These are phyloP conservation scores for Dreissena polymorpha DNA, from an alignment of 1,140 invertebrate species.

Conservation along the genomic window DNA sequence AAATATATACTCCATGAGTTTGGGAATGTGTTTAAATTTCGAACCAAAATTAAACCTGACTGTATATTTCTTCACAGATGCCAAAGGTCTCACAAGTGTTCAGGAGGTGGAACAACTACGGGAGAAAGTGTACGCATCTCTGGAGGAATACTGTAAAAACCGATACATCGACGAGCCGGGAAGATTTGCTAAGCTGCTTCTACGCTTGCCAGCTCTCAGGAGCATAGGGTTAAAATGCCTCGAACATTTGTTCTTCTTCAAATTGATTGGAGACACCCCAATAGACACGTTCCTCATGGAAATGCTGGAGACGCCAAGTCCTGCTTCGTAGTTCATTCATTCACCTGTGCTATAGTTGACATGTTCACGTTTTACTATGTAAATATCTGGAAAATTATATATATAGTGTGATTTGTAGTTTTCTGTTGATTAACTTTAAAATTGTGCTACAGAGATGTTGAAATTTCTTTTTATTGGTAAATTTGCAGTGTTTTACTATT, in stretches of 20 bases:
- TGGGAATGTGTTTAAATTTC: no score
- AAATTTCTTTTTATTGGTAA: no score
- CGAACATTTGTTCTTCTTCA: constrained; percentile 97
- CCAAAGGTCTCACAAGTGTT: constrained; percentile 91
- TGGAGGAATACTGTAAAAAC: constrained; percentile 96
- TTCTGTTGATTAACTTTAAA: no score
- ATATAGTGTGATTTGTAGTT: no score
- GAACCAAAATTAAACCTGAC: no score
- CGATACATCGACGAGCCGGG: constrained; percentile 94
- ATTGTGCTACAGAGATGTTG: no score
- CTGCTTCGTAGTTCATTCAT: constrained; percentile 38
- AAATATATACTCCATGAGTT: no score
- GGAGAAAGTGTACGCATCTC: constrained; percentile 95
- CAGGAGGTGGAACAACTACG: constrained; percentile 92
- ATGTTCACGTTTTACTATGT: no score
- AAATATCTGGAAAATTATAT: no score
- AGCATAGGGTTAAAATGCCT: constrained; percentile 97
- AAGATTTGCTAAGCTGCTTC: constrained; percentile 95
- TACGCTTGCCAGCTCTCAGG: constrained; percentile 95
- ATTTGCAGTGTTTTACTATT: no score
- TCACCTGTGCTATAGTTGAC: no score
- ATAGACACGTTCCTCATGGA: constrained; percentile 82
- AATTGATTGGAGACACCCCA: constrained; percentile 85
- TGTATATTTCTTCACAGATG: constrained; percentile 83
- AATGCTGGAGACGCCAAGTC: constrained; percentile 84